Conservation (phyloP, 2,113 vertebrate genomes). For the Pandion haliaetus region DNA sequence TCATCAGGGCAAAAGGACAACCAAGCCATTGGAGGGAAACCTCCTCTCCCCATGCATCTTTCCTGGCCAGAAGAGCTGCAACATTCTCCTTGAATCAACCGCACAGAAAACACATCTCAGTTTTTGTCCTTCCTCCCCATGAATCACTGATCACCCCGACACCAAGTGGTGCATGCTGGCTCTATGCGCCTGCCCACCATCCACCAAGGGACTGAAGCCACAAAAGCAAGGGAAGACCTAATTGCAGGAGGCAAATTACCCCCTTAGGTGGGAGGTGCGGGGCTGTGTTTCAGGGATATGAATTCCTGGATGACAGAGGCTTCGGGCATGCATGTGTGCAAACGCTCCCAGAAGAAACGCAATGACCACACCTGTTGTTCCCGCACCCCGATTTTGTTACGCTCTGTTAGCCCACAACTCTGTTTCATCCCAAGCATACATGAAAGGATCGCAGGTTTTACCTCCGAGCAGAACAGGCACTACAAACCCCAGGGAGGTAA, state of each 20-base stretch:
- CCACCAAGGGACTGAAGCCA: background rate
- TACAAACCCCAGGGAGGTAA: background rate
- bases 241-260: background rate
- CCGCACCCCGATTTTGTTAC: accelerated
- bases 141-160: background rate
- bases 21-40: background rate
- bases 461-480: background rate
- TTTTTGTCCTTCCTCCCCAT: background rate
- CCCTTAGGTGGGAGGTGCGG: background rate
- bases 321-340: background rate
- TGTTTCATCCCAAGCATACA: background rate
- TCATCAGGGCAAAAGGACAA: background rate
- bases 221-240: background rate
- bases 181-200: background rate
- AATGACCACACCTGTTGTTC: background rate
- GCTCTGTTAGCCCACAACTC: background rate
- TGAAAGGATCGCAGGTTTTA: background rate
- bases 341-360: background rate
- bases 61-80: background rate
- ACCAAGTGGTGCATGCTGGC: accelerated
- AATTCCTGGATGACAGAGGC: background rate
- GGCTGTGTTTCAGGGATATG: accelerated
- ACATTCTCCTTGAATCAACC: background rate
- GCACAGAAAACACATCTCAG: accelerated
- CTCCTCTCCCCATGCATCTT: background rate